Evolutionary conservation across 2,113 vertebrate genomes (phyloP).

Genomic region (Pelmatolapia mariae): DNA sequence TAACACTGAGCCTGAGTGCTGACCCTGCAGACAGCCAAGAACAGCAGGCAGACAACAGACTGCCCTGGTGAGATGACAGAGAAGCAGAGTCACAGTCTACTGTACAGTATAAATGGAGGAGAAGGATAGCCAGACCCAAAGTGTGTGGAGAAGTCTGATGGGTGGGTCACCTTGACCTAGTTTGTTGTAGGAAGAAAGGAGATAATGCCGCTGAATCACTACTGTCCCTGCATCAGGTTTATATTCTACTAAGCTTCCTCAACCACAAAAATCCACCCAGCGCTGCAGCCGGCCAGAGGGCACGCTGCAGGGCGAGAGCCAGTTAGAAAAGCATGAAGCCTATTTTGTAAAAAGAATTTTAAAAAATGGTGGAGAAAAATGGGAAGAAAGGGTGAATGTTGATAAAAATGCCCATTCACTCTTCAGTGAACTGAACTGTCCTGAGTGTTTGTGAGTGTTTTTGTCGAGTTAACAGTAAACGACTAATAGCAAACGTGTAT

Average conservation of each 20-base stretch:
- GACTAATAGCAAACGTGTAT: background rate
- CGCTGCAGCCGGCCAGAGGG: conserved; percentile 2
- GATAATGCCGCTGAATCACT: conserved; percentile 22
- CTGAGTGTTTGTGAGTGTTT: background rate
- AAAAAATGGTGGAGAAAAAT: background rate
- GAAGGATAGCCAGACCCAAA: background rate
- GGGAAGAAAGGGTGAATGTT: conserved; percentile 3
- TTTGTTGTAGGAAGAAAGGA: conserved; percentile 29
- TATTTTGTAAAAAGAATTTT: background rate
- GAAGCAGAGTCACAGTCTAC: background rate
- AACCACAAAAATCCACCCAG: conserved; percentile 1
- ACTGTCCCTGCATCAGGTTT: conserved; percentile 35
- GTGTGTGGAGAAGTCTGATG: background rate
- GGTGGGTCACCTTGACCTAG: conserved; percentile 65
- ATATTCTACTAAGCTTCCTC: conserved; percentile 11
- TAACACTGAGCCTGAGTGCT: conserved; percentile 11
- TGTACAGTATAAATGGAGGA: background rate
- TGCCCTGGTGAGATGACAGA: background rate
- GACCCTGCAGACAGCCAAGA: background rate
- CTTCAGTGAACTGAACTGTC: conserved; percentile 15
- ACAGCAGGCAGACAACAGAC: background rate
- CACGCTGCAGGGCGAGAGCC: conserved; percentile 30
- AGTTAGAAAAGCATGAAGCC: conserved; percentile 25
- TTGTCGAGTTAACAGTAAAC: background rate
- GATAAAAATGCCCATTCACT: conserved; percentile 50